Evolutionary conservation across 2,888 invertebrate genomes (phyloP).

Genomic region (Diachrysia chrysitis): DNA sequence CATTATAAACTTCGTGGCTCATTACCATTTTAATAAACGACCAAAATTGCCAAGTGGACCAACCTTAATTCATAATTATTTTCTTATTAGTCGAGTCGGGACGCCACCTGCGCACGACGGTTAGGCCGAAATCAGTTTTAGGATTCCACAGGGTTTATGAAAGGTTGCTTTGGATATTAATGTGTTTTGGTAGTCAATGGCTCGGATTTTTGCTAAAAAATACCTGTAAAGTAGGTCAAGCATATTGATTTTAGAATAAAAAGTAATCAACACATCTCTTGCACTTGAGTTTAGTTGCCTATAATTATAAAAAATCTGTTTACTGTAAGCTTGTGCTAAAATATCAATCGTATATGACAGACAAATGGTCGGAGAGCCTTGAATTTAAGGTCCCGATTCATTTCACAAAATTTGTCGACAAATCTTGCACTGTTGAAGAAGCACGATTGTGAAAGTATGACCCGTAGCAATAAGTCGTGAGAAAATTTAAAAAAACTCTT

Average conservation of each 20-base stretch:
- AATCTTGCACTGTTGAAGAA: too few species aligned
- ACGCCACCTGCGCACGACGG: constrained; percentile 65
- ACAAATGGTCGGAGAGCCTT: too few species aligned
- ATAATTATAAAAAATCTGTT: too few species aligned
- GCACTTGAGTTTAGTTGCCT: too few species aligned
- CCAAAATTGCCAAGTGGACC: constrained; percentile 65
- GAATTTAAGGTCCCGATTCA: too few species aligned
- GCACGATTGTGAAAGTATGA: too few species aligned
- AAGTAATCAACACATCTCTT: too few species aligned
- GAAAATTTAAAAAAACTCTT: too few species aligned
- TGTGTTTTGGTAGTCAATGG: not conserved
- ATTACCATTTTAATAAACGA: constrained; percentile 72
- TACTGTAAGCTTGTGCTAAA: too few species aligned
- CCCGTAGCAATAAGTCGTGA: too few species aligned
- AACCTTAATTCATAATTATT: constrained; percentile 74
- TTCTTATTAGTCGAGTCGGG: constrained; percentile 67
- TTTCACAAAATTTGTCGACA: too few species aligned
- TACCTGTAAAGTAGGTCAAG: not conserved
- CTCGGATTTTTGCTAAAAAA: not conserved
- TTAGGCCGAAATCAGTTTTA: constrained; percentile 52
- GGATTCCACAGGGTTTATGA: constrained; percentile 10
- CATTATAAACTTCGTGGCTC: constrained; percentile 56
- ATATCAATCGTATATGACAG: too few species aligned
- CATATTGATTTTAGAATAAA: not conserved
- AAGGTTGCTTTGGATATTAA: not conserved